Evolutionary conservation across 2,888 invertebrate species (phyloP).

Genomic region (Bugulina stolonifera): DNA sequence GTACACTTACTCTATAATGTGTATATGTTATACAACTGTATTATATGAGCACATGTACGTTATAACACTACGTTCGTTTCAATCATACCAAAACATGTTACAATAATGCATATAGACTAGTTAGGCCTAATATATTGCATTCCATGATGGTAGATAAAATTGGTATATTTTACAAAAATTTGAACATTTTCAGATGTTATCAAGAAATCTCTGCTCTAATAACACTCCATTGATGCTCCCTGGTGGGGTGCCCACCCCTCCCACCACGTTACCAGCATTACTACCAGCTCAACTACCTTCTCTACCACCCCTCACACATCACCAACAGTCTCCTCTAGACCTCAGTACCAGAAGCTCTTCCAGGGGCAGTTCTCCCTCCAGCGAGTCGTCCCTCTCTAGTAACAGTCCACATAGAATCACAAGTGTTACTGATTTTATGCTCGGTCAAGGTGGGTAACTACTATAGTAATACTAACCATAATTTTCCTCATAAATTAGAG

Average conservation of each 20-base stretch:
- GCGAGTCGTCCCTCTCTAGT: slow-evolving; percentile 2
- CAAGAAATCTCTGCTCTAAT: background rate
- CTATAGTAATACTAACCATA: too few species aligned
- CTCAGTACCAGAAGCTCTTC: slow-evolving; percentile 18
- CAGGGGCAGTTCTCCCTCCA: slow-evolving; percentile 6
- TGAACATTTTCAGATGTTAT: too few species aligned
- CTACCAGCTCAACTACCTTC: background rate
- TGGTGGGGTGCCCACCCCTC: background rate
- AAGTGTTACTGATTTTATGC: slow-evolving; percentile 22
- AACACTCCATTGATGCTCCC: background rate
- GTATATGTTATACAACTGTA: too few species aligned
- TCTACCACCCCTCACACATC: background rate
- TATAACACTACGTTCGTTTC: too few species aligned
- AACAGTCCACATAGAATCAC: background rate
- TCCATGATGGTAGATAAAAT: too few species aligned
- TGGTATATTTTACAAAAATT: too few species aligned
- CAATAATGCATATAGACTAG: too few species aligned
- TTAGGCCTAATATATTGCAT: too few species aligned
- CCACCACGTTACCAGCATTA: background rate
- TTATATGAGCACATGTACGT: too few species aligned
- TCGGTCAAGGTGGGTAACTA: background rate
- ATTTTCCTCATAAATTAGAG: too few species aligned
- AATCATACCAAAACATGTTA: too few species aligned
- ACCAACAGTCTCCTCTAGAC: slow-evolving; percentile 11
- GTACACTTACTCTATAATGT: too few species aligned